A percentile compares a stretch with the other conserved stretches of the same genome.
phyloP scores from a whole-genome alignment of 2,113 vertebrate species.

The Empidonax traillii region DNA sequence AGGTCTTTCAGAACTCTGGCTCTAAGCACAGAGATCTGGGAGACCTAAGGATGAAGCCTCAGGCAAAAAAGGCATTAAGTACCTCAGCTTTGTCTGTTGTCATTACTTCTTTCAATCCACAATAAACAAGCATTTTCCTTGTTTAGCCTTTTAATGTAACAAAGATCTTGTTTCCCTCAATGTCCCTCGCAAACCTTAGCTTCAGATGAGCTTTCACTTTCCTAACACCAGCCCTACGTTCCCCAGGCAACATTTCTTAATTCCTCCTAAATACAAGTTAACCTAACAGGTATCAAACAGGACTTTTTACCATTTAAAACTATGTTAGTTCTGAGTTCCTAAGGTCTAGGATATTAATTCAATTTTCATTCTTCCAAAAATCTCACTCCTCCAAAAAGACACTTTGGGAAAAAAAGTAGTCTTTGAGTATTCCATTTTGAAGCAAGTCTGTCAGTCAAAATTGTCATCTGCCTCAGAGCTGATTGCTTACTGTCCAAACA shows the following conservation, averaged over 20 bases:
- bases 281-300: not conserved
- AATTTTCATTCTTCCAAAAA: not conserved
- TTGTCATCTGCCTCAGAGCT: not conserved
- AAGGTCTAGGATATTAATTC: not conserved
- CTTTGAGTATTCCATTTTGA: not conserved
- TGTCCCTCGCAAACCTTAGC: not conserved
- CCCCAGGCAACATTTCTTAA: not conserved
- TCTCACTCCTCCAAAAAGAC: not conserved
- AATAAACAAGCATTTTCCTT: not conserved
- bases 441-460: not conserved
- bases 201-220: not conserved
- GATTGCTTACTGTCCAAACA: not conserved
- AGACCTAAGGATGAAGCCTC: not conserved
- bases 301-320: not conserved
- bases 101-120: not conserved
- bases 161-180: not conserved
- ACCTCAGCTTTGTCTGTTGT: not conserved
- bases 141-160: not conserved
- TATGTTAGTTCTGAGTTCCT: not conserved
- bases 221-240: not conserved
- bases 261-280: not conserved
- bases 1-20: not conserved
- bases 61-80: not conserved
- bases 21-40: not conserved
- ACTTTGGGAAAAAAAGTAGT: not conserved